Percentiles rank a stretch among this genome's conserved stretches.
phyloP scores from a whole-genome alignment of 1,140 invertebrate species.

The Pristionchus pacificus region DNA sequence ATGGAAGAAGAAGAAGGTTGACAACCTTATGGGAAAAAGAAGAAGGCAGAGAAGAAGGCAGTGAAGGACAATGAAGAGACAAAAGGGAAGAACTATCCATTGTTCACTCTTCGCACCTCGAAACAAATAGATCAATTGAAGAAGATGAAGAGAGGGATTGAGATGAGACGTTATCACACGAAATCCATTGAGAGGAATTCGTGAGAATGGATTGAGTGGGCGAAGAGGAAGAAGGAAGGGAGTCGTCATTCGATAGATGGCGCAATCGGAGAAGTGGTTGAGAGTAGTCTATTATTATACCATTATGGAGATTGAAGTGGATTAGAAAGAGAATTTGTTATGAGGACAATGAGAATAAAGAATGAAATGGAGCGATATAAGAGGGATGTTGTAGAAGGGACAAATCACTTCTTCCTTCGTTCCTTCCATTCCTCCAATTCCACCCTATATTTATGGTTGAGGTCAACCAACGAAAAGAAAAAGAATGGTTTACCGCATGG shows the following conservation, averaged over 20 bases:
- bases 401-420: too few relatives aligned
- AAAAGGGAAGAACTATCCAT: not conserved
- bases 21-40: too few relatives aligned
- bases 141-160: not conserved
- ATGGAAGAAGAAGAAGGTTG: too few relatives aligned
- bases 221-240: not conserved
- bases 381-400: too few relatives aligned
- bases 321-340: too few relatives aligned
- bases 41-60: not conserved
- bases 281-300: not conserved
- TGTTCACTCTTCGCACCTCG: not conserved
- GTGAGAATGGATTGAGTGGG: not conserved
- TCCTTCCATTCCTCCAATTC: too few relatives aligned
- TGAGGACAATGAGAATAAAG: too few relatives aligned
- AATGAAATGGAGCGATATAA: too few relatives aligned
- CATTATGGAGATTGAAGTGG: too few relatives aligned
- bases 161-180: not conserved
- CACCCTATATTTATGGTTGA: too few relatives aligned
- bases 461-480: not conserved
- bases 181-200: not conserved
- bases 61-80: not conserved
- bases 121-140: not conserved
- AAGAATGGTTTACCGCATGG: not conserved
- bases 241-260: not conserved
- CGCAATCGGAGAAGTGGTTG: not conserved